These are phyloP conservation scores for Falco columbarius DNA, from an alignment of 2,797 vertebrate species.

Conservation along the genomic window DNA sequence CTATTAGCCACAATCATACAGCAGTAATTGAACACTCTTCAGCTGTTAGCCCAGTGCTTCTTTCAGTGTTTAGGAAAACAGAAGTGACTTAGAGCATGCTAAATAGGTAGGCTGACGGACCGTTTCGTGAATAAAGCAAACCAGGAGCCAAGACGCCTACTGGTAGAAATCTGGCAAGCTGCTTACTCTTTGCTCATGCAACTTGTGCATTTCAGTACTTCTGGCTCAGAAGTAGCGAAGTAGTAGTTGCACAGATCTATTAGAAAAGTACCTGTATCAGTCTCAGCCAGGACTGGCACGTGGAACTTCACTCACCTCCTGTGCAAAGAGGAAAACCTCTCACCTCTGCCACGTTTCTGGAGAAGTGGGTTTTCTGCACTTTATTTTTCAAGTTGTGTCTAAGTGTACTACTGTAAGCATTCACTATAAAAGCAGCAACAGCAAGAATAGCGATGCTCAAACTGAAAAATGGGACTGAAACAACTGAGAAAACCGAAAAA, in stretches of 20 bases:
- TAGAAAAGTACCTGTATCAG: neutral
- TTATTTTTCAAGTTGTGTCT: neutral
- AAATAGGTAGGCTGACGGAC: neutral
- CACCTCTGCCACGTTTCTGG: neutral
- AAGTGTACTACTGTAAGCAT: neutral
- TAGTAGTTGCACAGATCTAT: neutral
- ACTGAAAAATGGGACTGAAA: neutral
- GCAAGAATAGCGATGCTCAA: neutral
- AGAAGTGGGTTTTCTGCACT: neutral
- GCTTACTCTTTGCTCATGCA: neutral
- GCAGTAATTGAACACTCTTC: neutral
- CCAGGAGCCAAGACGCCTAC: neutral
- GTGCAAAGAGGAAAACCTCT: neutral
- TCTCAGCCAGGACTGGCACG: fast-evolving
- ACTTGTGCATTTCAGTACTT: neutral
- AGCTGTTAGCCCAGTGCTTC: neutral
- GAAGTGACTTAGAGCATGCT: neutral
- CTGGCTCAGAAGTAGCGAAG: neutral
- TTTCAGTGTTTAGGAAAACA: neutral
- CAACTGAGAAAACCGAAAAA: neutral
- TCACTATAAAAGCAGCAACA: neutral
- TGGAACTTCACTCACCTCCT: neutral
- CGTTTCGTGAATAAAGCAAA: neutral
- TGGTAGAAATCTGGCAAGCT: neutral
- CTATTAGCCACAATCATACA: neutral